Evolutionary conservation across 2,888 invertebrate genomes (phyloP).

Genomic region (Dorcus parallelipipedus): DNA sequence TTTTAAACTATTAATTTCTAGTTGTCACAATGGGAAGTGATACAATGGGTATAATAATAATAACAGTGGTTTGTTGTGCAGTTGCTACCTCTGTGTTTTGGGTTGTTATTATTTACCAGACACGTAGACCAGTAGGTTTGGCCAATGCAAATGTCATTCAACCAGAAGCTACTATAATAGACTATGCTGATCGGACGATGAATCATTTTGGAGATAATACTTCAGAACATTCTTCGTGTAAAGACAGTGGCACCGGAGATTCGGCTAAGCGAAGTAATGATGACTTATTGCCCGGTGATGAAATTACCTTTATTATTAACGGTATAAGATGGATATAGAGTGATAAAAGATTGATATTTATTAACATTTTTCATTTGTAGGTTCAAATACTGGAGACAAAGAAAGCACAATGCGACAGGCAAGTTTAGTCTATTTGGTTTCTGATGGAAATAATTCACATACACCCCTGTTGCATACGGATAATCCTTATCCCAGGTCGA

Average conservation of each 20-base stretch:
- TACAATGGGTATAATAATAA: constrained; percentile 82
- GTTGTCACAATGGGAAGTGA: constrained; percentile 61
- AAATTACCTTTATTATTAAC: constrained; percentile 37
- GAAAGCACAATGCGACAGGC: constrained; percentile 28
- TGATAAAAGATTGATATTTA: not conserved
- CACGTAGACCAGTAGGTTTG: constrained; percentile 62
- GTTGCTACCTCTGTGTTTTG: constrained; percentile 88
- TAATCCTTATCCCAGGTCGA: constrained; percentile 33
- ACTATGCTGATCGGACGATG: constrained; percentile 31
- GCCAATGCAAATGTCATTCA: constrained; percentile 52
- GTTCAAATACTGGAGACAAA: constrained; percentile 23
- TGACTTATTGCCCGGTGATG: constrained; percentile 42
- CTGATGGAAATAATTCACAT: constrained; percentile 31
- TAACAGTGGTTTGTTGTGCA: constrained; percentile 86
- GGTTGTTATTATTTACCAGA: constrained; percentile 88
- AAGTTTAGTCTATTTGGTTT: constrained; percentile 31
- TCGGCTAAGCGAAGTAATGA: constrained; percentile 68
- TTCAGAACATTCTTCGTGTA: constrained; percentile 72
- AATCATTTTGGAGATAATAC: constrained; percentile 60
- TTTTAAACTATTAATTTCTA: constrained; percentile 5
- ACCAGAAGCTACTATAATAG: constrained; percentile 34
- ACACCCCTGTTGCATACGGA: constrained; percentile 37
- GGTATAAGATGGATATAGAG: constrained; percentile 20
- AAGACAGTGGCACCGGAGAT: constrained; percentile 79
- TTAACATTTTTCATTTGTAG: constrained; percentile 15